Conservation (phyloP, 1,140 invertebrate genomes). For the Rhyacophila brunnea region DNA sequence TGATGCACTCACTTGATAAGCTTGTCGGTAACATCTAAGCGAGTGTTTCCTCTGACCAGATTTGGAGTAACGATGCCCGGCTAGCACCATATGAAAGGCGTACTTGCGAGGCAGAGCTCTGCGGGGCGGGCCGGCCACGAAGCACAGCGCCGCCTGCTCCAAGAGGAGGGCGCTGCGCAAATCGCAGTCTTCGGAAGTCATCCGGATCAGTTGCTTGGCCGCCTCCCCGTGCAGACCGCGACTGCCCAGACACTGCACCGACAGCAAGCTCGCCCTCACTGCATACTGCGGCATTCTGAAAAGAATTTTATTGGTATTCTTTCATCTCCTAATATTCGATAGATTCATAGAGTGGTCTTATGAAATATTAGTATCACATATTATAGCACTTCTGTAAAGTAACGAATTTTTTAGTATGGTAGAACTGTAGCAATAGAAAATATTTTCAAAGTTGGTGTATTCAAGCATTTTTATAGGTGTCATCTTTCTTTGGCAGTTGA, state of each 20-base stretch:
- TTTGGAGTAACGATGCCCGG: conserved; percentile 90
- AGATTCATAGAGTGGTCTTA: too few relatives aligned
- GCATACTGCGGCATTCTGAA: conserved; percentile 84
- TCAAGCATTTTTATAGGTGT: too few relatives aligned
- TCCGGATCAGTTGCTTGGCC: conserved; percentile 88
- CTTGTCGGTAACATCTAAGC: conserved; percentile 87
- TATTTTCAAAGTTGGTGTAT: too few relatives aligned
- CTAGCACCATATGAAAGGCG: conserved; percentile 95
- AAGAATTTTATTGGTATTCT: too few relatives aligned
- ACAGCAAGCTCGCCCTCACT: conserved; percentile 84
- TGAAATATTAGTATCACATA: too few relatives aligned
- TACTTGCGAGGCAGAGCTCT: conserved; percentile 83
- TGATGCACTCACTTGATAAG: conserved; percentile 70
- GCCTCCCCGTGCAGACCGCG: conserved; percentile 80
- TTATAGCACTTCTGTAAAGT: too few relatives aligned
- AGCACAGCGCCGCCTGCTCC: conserved; percentile 95
- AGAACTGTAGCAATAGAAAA: too few relatives aligned
- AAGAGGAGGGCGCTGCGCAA: conserved; percentile 85
- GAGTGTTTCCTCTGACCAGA: conserved; percentile 89
- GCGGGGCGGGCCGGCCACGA: conserved; percentile 68
- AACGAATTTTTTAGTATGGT: too few relatives aligned
- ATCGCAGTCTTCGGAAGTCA: conserved; percentile 94
- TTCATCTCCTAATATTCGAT: too few relatives aligned
- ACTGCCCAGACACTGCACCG: conserved; percentile 81
- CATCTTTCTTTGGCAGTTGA: too few relatives aligned